phyloP scores from a whole-genome alignment of 2,888 invertebrate genomes.

The Sturmia bella region DNA sequence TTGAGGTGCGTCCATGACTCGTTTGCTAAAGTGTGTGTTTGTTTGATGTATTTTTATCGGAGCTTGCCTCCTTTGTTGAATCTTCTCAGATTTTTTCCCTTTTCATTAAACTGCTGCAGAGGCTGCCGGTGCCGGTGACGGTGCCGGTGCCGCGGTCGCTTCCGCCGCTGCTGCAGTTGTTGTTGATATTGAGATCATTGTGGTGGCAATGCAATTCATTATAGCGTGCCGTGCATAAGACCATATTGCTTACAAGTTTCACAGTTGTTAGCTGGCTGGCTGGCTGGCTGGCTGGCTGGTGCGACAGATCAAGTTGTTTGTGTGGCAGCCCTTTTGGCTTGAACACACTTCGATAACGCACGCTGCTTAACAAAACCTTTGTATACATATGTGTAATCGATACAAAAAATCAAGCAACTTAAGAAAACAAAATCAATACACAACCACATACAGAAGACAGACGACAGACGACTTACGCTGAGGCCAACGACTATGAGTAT shows the following conservation, averaged over 20 bases:
- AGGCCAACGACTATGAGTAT: slow-evolving; percentile 22
- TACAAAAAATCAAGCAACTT: slow-evolving; percentile 54
- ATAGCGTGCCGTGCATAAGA: slow-evolving; percentile 65
- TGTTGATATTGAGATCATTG: slow-evolving; percentile 66
- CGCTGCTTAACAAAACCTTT: slow-evolving; percentile 67
- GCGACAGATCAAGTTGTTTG: slow-evolving; percentile 24
- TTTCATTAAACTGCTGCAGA: slow-evolving; percentile 9
- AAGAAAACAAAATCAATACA: slow-evolving; percentile 21
- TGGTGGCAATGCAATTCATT: slow-evolving; percentile 69
- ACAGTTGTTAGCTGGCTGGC: slow-evolving; percentile 15
- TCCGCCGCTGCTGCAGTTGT: slow-evolving; percentile 11
- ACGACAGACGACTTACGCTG: not conserved
- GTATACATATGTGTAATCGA: slow-evolving; percentile 68
- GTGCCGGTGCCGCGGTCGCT: not conserved
- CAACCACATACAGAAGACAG: not conserved
- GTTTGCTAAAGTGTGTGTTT: not conserved
- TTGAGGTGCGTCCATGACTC: slow-evolving; percentile 58
- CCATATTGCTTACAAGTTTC: slow-evolving; percentile 44
- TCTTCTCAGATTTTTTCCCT: slow-evolving; percentile 44
- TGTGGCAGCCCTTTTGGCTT: slow-evolving; percentile 46
- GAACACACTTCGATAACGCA: slow-evolving; percentile 68
- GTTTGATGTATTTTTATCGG: slow-evolving; percentile 47
- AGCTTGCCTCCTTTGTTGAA: slow-evolving; percentile 62
- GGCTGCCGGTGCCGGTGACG: not conserved
- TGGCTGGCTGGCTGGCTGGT: slow-evolving; percentile 1